These are phyloP conservation scores for Cephus sareptanus DNA, from an alignment of 2,888 invertebrate genomes.

Conservation along the genomic window DNA sequence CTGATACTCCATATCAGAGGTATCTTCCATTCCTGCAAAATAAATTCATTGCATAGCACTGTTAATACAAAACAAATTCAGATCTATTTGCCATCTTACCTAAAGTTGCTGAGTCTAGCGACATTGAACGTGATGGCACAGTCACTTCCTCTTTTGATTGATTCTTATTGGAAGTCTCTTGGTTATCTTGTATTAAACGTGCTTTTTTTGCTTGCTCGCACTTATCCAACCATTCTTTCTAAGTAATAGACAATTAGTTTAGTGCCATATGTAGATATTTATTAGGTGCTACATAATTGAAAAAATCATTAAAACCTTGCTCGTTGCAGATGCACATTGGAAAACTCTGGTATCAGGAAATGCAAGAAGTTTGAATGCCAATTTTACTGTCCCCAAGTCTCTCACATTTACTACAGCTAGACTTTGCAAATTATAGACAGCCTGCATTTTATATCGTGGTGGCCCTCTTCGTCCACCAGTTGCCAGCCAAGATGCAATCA, in stretches of 20 bases:
- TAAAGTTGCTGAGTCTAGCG: constrained; percentile 54
- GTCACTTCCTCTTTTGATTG: constrained; percentile 30
- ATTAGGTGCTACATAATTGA: background rate
- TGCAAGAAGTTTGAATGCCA: constrained; percentile 93
- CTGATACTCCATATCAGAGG: constrained; percentile 44
- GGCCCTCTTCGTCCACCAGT: constrained; percentile 73
- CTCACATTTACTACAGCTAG: constrained; percentile 94
- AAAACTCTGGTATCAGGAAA: constrained; percentile 94
- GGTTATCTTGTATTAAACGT: constrained; percentile 73
- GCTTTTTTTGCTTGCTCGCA: constrained; percentile 91
- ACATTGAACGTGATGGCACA: constrained; percentile 50
- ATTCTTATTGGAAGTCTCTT: constrained; percentile 43
- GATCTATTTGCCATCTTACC: constrained; percentile 33
- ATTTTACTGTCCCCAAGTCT: constrained; percentile 88
- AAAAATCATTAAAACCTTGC: constrained; percentile 66
- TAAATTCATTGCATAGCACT: background rate
- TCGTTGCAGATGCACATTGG: constrained; percentile 84
- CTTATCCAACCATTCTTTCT: constrained; percentile 94
- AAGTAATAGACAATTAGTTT: constrained; percentile 32
- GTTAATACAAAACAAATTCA: constrained; percentile 12
- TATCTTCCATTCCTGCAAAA: constrained; percentile 42
- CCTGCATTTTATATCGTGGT: constrained; percentile 85
- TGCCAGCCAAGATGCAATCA: constrained; percentile 86
- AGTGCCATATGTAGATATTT: constrained; percentile 42
- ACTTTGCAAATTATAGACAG: constrained; percentile 86